A percentile compares a stretch with the other conserved stretches of the same genome.
Conservation (phyloP, 1,140 invertebrate species). For the Calycopis cecrops region DNA sequence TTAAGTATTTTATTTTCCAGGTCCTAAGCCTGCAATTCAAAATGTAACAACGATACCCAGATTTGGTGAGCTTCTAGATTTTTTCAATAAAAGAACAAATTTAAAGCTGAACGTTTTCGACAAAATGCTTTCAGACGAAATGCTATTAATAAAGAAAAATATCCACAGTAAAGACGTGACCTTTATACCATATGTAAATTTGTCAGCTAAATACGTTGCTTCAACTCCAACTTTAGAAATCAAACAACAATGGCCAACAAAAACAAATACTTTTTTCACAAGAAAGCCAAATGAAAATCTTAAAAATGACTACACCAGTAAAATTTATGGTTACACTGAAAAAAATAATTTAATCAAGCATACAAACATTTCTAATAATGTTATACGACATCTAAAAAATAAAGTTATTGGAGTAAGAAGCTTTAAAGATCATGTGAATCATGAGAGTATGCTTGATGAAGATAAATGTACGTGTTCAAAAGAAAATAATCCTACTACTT, state of each 20-base stretch:
- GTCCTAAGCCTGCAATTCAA: not conserved
- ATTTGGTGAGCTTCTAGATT: not conserved
- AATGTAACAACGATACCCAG: slow-evolving; percentile 5
- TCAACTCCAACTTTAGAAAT: slow-evolving; percentile 46
- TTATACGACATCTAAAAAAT: not conserved
- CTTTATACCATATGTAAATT: slow-evolving; percentile 24
- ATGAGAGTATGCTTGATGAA: not conserved
- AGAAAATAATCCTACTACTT: not conserved
- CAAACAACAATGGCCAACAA: slow-evolving; percentile 49
- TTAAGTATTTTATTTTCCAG: not conserved
- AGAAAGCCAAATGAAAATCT: not conserved
- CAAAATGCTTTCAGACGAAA: slow-evolving; percentile 57
- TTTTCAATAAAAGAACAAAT: slow-evolving; percentile 26
- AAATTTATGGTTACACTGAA: not conserved
- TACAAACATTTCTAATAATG: not conserved
- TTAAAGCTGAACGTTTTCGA: slow-evolving; percentile 53
- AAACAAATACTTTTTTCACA: slow-evolving; percentile 29
- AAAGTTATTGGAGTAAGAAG: slow-evolving; percentile 15
- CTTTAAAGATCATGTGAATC: slow-evolving; percentile 3
- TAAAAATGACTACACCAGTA: not conserved
- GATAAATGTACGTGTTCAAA: not conserved
- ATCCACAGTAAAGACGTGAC: slow-evolving; percentile 37
- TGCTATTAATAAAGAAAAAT: slow-evolving; percentile 49
- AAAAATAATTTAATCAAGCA: not conserved
- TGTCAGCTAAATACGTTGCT: slow-evolving; percentile 30